Base-by-base conservation (phyloP, 2,888 invertebrate genomes). In the Drosophila prostipennis region DNA sequence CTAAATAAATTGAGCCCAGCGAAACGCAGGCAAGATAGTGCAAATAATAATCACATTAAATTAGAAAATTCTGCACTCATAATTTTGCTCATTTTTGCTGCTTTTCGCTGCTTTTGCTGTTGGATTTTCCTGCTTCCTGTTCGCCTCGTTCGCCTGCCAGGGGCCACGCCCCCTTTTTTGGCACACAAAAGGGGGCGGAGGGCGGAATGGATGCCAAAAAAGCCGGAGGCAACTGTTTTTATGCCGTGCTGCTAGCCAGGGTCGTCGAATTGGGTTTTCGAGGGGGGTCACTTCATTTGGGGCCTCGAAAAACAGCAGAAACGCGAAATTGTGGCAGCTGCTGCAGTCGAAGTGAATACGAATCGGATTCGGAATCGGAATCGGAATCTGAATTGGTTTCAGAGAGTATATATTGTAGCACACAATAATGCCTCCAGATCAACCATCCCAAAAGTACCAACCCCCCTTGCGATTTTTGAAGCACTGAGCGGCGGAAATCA, bases 21-120 rank as follows among this genome's bases (percentile, higher is more conserved):
- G 26, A 26, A 26, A 26, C 26, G 26, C 26, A 26, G 26, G 5
- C 55, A 14, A 43, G 19, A 65, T 42, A 48, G 43, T 39, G 46
- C 39, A 36, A 60, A 53, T 53, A 61, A 73, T 58, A 58, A 57
- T 43, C 74, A 67, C 43, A 53, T 72, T 67, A 74, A 72, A 72
- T 71, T 74, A 51, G 49, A 67, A 65, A 67, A 54, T 58, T 43
- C 68, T 48, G 73, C 73, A 52, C 39, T 73, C 72, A 61, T 71
- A 72, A 71, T 72, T 72, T 60, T 72, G 51, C 26, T 65, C 65
- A 65, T 63, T 63, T 63, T 60, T 72, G 51, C 26, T 65, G 49
- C 49, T 63, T 63, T 45, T 16, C 37, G 45, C 37, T 40, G 53
- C 29, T 42, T 13, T 8, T 43, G 34, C 23, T 23, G 45, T 14